Base-by-base conservation (phyloP, 2,113 vertebrate genomes). In the Regulus satrapa region DNA sequence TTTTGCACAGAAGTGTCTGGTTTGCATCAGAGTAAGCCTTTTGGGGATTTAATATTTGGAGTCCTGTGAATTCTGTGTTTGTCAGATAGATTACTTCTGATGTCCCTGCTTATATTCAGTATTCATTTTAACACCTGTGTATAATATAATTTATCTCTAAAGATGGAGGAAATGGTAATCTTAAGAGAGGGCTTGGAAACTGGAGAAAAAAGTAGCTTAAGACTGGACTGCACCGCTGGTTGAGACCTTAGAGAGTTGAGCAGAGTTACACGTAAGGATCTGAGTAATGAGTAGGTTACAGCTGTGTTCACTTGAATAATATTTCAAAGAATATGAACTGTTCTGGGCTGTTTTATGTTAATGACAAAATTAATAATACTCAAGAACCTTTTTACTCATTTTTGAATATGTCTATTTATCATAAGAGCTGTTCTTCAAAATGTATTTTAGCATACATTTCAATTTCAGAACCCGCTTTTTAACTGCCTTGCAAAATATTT, bases 351-450 rank as follows among this genome's bases (percentile, higher is more conserved):
- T 5, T 74, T 89, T 92, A 85, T 85, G 82, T 69, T 90, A 82
- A 67, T 82, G n/a, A 40, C 8, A 94, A 92, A 88, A 81, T 56
- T 77, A 84, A 45, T 85, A 58, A 51, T 81, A 75, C 51, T 92
- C 41, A 62, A 92, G 52, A 67, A 41, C 19, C 28, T 46, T 92
- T 93, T 83, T 82, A 48, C 71, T 95, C 13, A 36, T 85, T 79
- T 85, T 61, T 2, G 54, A 85, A 85, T 95, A 76, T 68, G 61
- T 88, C 21, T 82, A 18, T 81, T 77, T 62, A 43, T 79, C 24
- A 4, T 72, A 92, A 90, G 80, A 76, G 45, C 58, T 64, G 67
- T 75, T 93, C 76, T 92, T 88, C 49, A 82, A 36, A 90, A 76
- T 36, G 20, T 56, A 6, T 68, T 67, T 94, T 83, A 76, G 36